These are phyloP conservation scores for Melieria omissa DNA, from an alignment of 2,888 invertebrate species.

Conservation along the genomic window DNA sequence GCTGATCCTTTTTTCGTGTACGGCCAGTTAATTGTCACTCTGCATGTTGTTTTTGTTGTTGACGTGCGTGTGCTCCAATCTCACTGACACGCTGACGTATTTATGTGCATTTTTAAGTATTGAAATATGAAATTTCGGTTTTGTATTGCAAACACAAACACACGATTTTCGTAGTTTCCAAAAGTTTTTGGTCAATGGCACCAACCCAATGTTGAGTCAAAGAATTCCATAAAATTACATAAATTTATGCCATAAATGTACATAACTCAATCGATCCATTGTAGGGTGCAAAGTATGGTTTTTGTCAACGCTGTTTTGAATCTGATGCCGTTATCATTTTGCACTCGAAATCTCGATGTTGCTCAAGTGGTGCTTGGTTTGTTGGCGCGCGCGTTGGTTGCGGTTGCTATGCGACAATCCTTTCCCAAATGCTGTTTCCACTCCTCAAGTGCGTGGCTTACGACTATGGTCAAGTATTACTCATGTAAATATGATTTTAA, in stretches of 20 bases:
- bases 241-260: background rate
- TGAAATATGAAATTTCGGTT: conserved; percentile 38
- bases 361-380: too few species aligned
- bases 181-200: background rate
- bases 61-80: conserved; percentile 13
- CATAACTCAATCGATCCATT: background rate
- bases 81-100: conserved; percentile 44
- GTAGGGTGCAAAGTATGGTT: background rate
- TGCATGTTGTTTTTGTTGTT: too few species aligned
- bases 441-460: too few species aligned
- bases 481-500: conserved; percentile 28
- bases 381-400: too few species aligned
- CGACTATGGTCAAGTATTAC: too few species aligned
- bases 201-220: background rate
- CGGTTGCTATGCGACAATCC: background rate
- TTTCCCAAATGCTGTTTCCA: background rate
- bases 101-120: conserved; percentile 36
- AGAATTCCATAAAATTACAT: background rate
- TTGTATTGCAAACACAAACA: conserved; percentile 38
- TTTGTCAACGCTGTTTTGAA: background rate
- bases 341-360: background rate
- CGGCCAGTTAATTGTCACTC: too few species aligned
- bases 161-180: background rate
- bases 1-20: too few species aligned
- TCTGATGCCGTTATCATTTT: background rate